These are phyloP conservation scores for Triplophysa tibetana DNA, from an alignment of 2,113 vertebrate genomes.

Conservation along the genomic window DNA sequence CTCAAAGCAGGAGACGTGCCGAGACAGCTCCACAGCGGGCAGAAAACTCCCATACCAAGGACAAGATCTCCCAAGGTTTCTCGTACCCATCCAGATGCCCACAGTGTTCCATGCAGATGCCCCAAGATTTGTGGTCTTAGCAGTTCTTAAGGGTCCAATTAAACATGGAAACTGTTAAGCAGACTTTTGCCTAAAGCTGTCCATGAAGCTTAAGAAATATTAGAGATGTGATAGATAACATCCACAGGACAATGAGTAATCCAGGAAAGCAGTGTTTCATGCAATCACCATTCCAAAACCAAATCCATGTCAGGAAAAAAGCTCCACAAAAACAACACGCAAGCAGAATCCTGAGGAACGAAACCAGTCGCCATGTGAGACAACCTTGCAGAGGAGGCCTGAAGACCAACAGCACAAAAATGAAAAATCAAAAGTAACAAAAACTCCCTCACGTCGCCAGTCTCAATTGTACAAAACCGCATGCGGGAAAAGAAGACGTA, in stretches of 20 bases:
- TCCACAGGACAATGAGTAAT: conserved; percentile 52
- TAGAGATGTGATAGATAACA: conserved; percentile 31
- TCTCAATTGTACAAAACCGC: conserved; percentile 36
- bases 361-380: conserved; percentile 17
- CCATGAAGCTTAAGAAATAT: background rate
- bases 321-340: conserved; percentile 11
- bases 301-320: background rate
- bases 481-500: conserved; percentile 8
- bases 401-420: conserved; percentile 12
- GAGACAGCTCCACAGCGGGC: background rate
- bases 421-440: background rate
- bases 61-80: background rate
- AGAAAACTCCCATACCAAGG: background rate
- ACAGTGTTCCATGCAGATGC: background rate
- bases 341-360: conserved; percentile 42
- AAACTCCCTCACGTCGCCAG: conserved; percentile 16
- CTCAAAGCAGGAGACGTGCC: conserved; percentile 31
- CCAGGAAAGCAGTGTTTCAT: background rate
- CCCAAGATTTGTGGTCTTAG: background rate
- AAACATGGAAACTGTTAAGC: background rate
- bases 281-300: background rate
- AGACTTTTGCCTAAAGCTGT: background rate
- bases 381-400: conserved; percentile 55
- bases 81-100: conserved; percentile 17
- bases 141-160: background rate